Evolutionary conservation across 2,888 invertebrate genomes (phyloP), one percentile per base, ranked within the genome.

Genomic region (Malthinus flaveolus): DNA sequence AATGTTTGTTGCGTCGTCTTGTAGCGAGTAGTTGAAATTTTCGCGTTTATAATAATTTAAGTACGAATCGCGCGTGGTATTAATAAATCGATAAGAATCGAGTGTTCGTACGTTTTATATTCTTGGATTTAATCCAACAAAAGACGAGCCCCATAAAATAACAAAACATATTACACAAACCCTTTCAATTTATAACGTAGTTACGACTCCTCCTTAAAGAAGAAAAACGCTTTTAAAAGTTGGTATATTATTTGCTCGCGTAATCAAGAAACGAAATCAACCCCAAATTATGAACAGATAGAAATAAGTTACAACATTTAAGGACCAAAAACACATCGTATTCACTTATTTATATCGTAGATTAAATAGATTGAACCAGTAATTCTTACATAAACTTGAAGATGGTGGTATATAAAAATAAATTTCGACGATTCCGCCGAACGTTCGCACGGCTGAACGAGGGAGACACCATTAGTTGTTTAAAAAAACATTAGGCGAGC

Each of bases 171-270:
- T 45, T 55, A 51, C 59, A 35, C 47, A 33, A 51, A 50, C 50
- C 52, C 52, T 50, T 56, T 50, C 56, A 53, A 60, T 60, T 60
- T 60, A 56, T 52, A 51, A 32, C 35, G 52, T 37, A 52, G 52
- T 60, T 60, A 45, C 45, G 56, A 52, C 53, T 50, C 53, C 56
- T 56, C 53, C 52, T 37, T 49, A 50, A 60, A 54, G 49, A 54
- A 49, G 35, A 54, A 54, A 50, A 49, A 58, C 49, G 36, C 53
- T 23, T 23, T 23, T 23, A 23, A 23, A 23, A 33, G 53, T 47
- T 36, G 49, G 53, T 37, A 49, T 49, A 49, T 45, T 49, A 49
- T 49, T 58, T 45, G 53, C 46, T 53, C 5, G 23, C 23, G 23
- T 23, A 23, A 23, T 23, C 23, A 23, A 23, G 23, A 23, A 23